phyloP scores from a whole-genome alignment of 2,113 vertebrate genomes.

The Sinosuthora webbiana region DNA sequence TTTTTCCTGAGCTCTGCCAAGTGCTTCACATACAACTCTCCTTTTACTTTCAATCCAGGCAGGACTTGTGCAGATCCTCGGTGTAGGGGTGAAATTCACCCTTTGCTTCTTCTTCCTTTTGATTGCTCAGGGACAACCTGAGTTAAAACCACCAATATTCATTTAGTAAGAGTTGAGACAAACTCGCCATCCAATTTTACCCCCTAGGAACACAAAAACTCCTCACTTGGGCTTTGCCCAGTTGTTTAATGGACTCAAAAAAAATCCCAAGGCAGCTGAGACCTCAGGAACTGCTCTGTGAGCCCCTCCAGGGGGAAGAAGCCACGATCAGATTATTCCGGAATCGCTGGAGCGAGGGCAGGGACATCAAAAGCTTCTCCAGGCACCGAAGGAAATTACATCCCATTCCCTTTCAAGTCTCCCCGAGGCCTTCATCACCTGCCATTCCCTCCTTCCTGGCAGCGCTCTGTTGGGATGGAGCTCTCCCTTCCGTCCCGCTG shows the following conservation, averaged over 20 bases:
- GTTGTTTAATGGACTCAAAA: neutral
- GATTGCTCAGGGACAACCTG: too few relatives aligned
- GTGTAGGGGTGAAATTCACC: neutral
- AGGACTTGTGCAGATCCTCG: neutral
- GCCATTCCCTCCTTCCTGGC: neutral
- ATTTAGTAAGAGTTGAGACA: neutral
- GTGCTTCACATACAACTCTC: neutral
- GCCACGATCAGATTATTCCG: neutral
- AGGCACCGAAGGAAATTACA: neutral
- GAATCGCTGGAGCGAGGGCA: neutral
- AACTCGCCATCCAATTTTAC: neutral
- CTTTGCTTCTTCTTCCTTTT: neutral
- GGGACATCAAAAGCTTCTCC: neutral
- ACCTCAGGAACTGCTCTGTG: neutral
- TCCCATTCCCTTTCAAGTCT: neutral
- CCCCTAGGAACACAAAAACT: accelerated
- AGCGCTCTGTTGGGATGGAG: neutral
- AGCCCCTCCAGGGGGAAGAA: neutral
- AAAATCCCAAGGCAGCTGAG: neutral
- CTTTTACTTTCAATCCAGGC: neutral
- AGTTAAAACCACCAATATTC: neutral
- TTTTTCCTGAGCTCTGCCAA: neutral
- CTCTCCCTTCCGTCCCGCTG: neutral
- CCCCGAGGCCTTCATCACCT: neutral
- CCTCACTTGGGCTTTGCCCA: neutral